A percentile compares a stretch with the other conserved stretches of the same genome.
Evolutionary conservation across 2,113 vertebrate genomes (phyloP).

Genomic region (Eptatretus burgeri): DNA sequence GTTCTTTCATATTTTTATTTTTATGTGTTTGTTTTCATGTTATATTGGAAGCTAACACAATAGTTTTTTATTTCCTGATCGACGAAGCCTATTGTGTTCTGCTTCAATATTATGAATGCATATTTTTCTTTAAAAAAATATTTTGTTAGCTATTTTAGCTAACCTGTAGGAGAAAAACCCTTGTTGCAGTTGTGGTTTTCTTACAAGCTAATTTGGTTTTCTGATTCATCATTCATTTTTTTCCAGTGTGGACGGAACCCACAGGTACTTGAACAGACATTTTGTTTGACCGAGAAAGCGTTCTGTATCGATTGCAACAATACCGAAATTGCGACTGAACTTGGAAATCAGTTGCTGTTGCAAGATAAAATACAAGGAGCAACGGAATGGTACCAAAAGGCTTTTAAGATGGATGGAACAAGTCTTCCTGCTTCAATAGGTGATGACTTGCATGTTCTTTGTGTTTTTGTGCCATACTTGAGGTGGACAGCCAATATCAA

Average conservation of each 20-base stretch:
- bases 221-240: neutral
- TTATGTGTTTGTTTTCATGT: too few species aligned
- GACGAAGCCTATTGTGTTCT: too few species aligned
- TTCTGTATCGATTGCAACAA: constrained; percentile 24
- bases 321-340: constrained; percentile 53
- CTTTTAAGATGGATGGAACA: constrained; percentile 49
- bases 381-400: constrained; percentile 47
- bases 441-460: constrained; percentile 13
- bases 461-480: neutral
- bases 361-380: constrained; percentile 50
- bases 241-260: constrained; percentile 57
- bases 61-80: too few species aligned
- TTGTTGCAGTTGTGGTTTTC: neutral
- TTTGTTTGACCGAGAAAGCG: constrained; percentile 41
- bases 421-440: constrained; percentile 44
- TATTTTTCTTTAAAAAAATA: too few species aligned
- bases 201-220: neutral
- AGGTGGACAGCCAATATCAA: too few species aligned
- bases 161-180: too few species aligned
- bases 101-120: too few species aligned
- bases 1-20: too few species aligned
- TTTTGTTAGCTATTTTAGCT: neutral
- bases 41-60: too few species aligned
- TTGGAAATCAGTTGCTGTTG: constrained; percentile 64
- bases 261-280: constrained; percentile 43